Evolutionary conservation across 2,113 vertebrate genomes (phyloP).

Genomic region (Argyrosomus japonicus): DNA sequence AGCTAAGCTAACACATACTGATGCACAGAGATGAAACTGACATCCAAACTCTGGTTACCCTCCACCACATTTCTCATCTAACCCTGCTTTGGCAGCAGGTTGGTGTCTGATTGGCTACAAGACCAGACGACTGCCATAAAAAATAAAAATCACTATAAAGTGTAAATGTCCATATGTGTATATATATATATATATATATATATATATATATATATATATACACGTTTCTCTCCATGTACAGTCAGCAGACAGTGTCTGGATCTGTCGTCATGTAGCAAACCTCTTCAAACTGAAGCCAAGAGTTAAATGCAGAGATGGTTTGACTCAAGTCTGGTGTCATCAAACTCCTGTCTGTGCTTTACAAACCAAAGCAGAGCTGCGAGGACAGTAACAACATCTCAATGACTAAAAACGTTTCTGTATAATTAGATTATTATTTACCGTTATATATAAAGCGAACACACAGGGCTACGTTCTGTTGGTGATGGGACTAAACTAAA

Average conservation of each 20-base stretch:
- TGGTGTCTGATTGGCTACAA: not conserved
- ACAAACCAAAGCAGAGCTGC: constrained; percentile 3
- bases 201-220: too few species aligned
- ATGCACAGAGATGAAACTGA: not conserved
- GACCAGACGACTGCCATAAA: not conserved
- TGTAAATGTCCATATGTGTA: not conserved
- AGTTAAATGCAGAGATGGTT: not conserved
- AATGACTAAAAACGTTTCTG: not conserved
- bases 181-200: not conserved
- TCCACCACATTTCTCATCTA: not conserved
- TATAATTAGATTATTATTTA: not conserved
- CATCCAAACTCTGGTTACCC: not conserved
- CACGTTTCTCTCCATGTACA: not conserved
- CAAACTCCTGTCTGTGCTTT: constrained; percentile 43
- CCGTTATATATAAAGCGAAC: not conserved
- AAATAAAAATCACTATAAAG: not conserved
- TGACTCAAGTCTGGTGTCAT: constrained; percentile 35
- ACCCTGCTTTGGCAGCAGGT: not conserved
- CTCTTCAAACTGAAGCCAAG: not conserved
- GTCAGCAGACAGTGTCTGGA: not conserved
- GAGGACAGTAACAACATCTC: not conserved
- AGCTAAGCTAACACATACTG: constrained; percentile 1
- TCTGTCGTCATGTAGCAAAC: not conserved
- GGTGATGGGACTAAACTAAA: too few species aligned
- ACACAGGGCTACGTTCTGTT: not conserved